Evolutionary conservation across 1,140 invertebrate genomes (phyloP).

Genomic region (Penaeus chinensis): DNA sequence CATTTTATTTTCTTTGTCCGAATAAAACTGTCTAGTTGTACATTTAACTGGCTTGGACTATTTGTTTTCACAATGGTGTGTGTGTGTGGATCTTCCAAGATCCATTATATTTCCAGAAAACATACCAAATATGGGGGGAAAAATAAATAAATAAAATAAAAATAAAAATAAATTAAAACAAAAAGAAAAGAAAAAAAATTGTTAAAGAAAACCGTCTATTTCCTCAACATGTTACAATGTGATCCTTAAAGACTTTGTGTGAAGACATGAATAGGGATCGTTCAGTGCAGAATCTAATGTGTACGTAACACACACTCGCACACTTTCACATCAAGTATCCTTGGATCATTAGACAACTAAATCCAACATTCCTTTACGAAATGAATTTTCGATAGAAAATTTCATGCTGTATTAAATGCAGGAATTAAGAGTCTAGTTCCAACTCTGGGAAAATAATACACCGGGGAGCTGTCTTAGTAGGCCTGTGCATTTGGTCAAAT

Average conservation of each 20-base stretch:
- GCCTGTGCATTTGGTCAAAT: no score
- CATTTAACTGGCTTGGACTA: no score
- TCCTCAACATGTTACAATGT: slow-evolving; percentile 17
- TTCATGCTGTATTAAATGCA: not conserved
- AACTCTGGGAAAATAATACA: no score
- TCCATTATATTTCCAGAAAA: no score
- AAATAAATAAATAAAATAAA: not conserved
- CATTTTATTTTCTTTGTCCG: no score
- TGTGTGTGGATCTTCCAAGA: no score
- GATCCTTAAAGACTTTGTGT: slow-evolving; percentile 8
- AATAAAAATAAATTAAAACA: no score
- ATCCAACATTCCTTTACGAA: slow-evolving; percentile 10
- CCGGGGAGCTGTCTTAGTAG: no score
- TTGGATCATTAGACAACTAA: slow-evolving; percentile 31
- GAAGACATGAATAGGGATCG: not conserved
- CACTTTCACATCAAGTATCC: slow-evolving; percentile 9
- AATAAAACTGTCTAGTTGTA: no score
- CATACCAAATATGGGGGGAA: not conserved
- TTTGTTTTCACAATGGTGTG: no score
- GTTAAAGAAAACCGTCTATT: slow-evolving; percentile 7
- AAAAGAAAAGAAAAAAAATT: not conserved
- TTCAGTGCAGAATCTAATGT: not conserved
- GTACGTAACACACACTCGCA: not conserved
- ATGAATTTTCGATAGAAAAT: not conserved
- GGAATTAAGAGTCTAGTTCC: not conserved